These are phyloP conservation scores for Drosophila phalerata DNA, from an alignment of 2,888 invertebrate genomes.

Conservation along the genomic window DNA sequence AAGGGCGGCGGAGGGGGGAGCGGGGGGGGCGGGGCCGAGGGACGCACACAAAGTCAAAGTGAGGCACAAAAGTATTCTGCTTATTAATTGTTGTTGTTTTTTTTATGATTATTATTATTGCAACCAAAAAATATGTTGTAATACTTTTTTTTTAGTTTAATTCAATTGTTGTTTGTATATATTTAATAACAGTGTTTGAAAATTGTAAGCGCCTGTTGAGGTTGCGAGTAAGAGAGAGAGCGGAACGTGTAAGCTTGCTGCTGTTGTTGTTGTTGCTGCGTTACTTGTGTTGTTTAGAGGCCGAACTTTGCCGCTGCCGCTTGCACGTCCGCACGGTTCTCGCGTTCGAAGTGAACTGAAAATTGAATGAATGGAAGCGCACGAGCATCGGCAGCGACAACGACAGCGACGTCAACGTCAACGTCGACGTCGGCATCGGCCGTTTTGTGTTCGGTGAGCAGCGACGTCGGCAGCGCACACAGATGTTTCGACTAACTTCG, in stretches of 20 bases:
- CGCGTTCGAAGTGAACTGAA: conserved; percentile 85
- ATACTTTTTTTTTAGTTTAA: neutral
- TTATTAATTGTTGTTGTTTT: conserved; percentile 33
- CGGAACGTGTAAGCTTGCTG: conserved; percentile 56
- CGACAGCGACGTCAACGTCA: too few species aligned
- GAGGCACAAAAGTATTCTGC: conserved; percentile 27
- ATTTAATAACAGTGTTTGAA: conserved; percentile 2
- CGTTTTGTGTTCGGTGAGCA: conserved; percentile 43
- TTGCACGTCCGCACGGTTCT: conserved; percentile 84
- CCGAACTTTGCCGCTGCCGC: conserved; percentile 61
- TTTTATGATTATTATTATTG: neutral
- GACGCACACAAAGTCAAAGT: conserved; percentile 34
- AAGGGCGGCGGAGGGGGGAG: neutral
- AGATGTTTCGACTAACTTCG: conserved; percentile 65
- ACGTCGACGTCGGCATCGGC: conserved; percentile 16
- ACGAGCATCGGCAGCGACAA: conserved; percentile 25
- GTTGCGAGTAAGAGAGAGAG: conserved; percentile 31
- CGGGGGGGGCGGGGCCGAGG: neutral
- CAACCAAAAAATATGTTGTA: neutral
- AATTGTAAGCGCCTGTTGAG: conserved; percentile 51
- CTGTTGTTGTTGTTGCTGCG: conserved; percentile 34
- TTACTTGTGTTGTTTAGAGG: conserved; percentile 51
- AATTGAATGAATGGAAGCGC: conserved; percentile 73
- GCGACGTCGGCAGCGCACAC: conserved; percentile 56
- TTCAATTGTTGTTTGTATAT: neutral